These are phyloP conservation scores for Drosophila setifemur DNA, from an alignment of 1,140 invertebrate species.

Conservation along the genomic window DNA sequence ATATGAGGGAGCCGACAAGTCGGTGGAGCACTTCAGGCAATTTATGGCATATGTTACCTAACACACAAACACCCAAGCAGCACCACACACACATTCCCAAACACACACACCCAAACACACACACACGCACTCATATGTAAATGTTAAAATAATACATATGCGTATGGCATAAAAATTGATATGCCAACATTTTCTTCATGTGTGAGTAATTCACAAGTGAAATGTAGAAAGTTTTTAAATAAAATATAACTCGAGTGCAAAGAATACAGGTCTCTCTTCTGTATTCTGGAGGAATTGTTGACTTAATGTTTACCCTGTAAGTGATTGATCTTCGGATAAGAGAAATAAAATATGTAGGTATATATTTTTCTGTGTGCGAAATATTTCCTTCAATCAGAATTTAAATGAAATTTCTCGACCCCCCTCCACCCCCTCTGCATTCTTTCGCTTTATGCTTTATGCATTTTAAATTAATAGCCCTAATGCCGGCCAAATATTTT, in stretches of 20 bases:
- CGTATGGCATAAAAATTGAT: conserved; percentile 77
- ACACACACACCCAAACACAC: neutral
- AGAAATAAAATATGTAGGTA: neutral
- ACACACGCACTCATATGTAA: conserved; percentile 54
- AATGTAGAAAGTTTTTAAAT: conserved; percentile 77
- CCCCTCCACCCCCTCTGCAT: no score
- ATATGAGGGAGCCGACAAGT: conserved; percentile 40
- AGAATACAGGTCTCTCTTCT: neutral
- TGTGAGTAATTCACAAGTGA: conserved; percentile 78
- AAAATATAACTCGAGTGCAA: conserved; percentile 54
- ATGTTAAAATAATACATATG: conserved; percentile 77
- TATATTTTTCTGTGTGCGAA: neutral
- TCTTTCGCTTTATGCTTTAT: conserved; percentile 6
- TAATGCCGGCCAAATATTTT: conserved; percentile 6
- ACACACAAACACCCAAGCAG: no score
- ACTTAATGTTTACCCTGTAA: conserved; percentile 13
- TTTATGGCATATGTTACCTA: conserved; percentile 79
- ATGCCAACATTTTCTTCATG: conserved; percentile 75
- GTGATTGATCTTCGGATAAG: conserved; percentile 18
- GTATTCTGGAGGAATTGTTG: conserved; percentile 4
- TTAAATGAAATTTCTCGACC: neutral
- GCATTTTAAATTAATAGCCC: conserved; percentile 36
- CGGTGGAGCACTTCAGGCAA: conserved; percentile 68
- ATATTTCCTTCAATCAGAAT: conserved; percentile 3
- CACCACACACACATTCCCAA: neutral